phyloP scores from a whole-genome alignment of 2,888 invertebrate species.

The Himalopsyche kuldschensis region DNA sequence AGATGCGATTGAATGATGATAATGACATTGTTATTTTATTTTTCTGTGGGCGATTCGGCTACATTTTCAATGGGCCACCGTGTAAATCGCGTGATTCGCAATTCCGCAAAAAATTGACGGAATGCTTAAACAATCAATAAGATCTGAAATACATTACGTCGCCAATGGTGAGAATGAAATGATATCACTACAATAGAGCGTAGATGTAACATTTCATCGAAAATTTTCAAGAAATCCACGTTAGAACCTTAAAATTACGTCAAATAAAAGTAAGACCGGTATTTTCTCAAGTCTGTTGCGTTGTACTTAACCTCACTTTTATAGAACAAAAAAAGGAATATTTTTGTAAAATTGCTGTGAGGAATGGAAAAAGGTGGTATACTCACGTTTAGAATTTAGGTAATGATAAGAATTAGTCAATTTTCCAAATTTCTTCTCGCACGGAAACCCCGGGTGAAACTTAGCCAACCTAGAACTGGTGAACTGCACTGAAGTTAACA shows the following conservation, averaged over 20 bases:
- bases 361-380: background rate
- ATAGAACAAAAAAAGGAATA: background rate
- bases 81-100: background rate
- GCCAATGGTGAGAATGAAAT: background rate
- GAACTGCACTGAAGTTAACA: background rate
- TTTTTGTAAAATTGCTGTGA: background rate
- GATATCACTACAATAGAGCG: background rate
- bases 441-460: background rate
- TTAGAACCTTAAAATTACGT: background rate
- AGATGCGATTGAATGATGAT: background rate
- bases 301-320: background rate
- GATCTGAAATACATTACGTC: too few relatives aligned
- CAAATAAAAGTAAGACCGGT: background rate
- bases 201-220: background rate
- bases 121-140: background rate
- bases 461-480: background rate
- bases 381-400: background rate
- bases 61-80: background rate
- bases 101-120: background rate
- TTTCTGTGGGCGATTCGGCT: background rate
- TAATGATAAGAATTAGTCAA: background rate
- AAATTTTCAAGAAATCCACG: background rate
- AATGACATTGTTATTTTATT: background rate
- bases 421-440: background rate
- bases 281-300: background rate